A percentile compares a stretch with the other conserved stretches of the same genome.
These are phyloP conservation scores for Actinernus sp. DNA, from an alignment of 92 coral and sea anemone species.

Conservation along the genomic window DNA sequence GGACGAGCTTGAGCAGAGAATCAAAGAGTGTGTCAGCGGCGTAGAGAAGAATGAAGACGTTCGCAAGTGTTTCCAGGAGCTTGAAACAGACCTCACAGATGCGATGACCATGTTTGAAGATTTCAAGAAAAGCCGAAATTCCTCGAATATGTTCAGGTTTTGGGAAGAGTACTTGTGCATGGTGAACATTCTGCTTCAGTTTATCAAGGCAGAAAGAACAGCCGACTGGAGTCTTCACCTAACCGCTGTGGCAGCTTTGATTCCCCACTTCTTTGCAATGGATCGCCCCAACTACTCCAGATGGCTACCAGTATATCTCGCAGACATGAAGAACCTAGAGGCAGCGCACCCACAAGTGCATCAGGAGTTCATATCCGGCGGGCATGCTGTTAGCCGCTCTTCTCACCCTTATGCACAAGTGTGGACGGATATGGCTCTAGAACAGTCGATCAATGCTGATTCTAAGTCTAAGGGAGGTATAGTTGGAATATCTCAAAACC, in stretches of 20 bases:
- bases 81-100: too few species aligned
- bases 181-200: slow-evolving; percentile 57
- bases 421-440: slow-evolving; percentile 65
- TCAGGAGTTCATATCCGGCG: slow-evolving; percentile 42
- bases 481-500: slow-evolving; percentile 53
- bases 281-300: slow-evolving; percentile 69
- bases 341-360: slow-evolving; percentile 21
- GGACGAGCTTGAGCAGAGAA: too few species aligned
- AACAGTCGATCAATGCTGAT: slow-evolving; percentile 66
- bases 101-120: too few species aligned
- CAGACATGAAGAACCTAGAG: slow-evolving; percentile 49
- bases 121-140: too few species aligned
- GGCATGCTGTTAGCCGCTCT: slow-evolving; percentile 48
- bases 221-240: slow-evolving; percentile 72
- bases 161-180: slow-evolving; percentile 61
- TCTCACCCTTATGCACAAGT: slow-evolving; percentile 56
- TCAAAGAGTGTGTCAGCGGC: too few species aligned
- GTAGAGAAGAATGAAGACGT: too few species aligned
- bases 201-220: slow-evolving; percentile 71
- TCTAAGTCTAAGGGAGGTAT: slow-evolving; percentile 60
- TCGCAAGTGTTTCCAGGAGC: too few species aligned
- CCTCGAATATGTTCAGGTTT: slow-evolving; percentile 63
- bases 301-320: slow-evolving; percentile 66
- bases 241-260: slow-evolving; percentile 52
- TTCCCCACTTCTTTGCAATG: slow-evolving; percentile 61